These are phyloP conservation scores for Edolisoma coerulescens DNA, from an alignment of 2,113 vertebrate species.

Conservation along the genomic window DNA sequence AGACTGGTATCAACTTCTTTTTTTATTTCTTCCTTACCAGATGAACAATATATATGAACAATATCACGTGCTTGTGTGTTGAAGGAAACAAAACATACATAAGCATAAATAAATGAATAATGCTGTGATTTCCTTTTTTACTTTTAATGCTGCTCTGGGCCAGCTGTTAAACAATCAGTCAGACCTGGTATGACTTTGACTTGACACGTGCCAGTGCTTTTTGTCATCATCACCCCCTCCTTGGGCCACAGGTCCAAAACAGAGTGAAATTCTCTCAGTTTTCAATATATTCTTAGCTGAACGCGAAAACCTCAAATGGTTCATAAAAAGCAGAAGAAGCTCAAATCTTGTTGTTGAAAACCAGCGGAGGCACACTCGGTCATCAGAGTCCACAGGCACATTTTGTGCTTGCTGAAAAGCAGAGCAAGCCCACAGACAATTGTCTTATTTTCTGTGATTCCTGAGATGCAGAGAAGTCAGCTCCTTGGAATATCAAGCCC, in stretches of 20 bases:
- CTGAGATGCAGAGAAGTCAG: background rate
- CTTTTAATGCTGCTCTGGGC: background rate
- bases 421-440: background rate
- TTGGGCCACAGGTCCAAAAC: background rate
- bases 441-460: background rate
- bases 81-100: background rate
- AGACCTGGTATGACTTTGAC: background rate
- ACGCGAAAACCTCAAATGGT: background rate
- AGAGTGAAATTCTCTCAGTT: background rate
- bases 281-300: background rate
- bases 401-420: background rate
- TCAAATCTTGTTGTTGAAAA: background rate
- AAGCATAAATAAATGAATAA: background rate
- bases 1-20: constrained; percentile 39
- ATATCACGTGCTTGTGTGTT: background rate
- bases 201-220: background rate
- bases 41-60: constrained; percentile 63
- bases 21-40: constrained; percentile 60
- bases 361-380: fast-evolving
- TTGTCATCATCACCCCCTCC: background rate
- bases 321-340: background rate
- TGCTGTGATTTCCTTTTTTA: background rate
- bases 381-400: background rate
- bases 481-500: background rate
- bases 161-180: background rate